Conservation (phyloP, 1,140 invertebrate genomes). For the Ips nitidus region DNA sequence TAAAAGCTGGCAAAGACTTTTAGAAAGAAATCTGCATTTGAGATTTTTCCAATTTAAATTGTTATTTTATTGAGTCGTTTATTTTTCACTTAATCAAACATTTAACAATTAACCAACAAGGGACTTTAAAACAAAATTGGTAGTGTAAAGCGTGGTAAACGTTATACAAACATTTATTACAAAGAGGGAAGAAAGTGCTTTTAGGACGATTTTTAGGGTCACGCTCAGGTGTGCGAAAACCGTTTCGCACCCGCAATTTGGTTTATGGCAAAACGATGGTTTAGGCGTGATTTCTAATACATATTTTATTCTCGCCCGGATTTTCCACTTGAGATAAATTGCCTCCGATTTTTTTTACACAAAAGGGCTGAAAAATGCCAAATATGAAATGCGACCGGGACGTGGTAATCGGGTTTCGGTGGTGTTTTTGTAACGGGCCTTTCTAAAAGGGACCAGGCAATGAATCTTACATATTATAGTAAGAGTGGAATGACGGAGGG, state of each 20-base stretch:
- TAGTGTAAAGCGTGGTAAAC: too few species aligned
- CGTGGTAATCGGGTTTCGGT: not conserved
- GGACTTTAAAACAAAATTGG: too few species aligned
- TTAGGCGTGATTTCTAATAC: conserved; percentile 3
- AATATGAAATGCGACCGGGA: not conserved
- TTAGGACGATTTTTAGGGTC: not conserved
- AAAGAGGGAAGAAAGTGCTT: not conserved
- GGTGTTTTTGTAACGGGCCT: too few species aligned
- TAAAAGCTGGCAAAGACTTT: too few species aligned
- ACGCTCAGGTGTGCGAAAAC: not conserved
- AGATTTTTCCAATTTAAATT: too few species aligned
- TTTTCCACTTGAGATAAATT: not conserved
- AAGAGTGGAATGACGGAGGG: not conserved
- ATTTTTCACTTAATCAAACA: too few species aligned
- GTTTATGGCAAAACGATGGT: not conserved
- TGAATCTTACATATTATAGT: too few species aligned
- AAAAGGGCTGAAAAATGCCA: not conserved
- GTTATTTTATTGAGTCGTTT: too few species aligned
- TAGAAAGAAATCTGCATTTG: too few species aligned
- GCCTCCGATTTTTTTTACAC: not conserved
- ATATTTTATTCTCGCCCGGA: not conserved
- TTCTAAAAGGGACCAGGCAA: too few species aligned
- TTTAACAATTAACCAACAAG: too few species aligned
- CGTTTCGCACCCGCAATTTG: not conserved
- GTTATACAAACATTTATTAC: not conserved